These are phyloP conservation scores for Tetramorium simillimum DNA, from an alignment of 1,140 invertebrate species.

Conservation along the genomic window DNA sequence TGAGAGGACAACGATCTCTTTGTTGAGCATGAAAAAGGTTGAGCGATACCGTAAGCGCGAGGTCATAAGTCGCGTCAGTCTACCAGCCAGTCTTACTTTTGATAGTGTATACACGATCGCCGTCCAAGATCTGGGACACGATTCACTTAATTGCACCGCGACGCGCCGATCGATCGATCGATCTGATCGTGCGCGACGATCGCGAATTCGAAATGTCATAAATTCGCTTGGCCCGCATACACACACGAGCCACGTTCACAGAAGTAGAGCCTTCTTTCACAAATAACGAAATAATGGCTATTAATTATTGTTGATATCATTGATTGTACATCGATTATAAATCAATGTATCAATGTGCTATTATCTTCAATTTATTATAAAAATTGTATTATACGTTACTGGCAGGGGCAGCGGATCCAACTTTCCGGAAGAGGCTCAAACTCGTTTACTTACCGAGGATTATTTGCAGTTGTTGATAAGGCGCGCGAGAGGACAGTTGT, in stretches of 20 bases:
- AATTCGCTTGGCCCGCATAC: not conserved
- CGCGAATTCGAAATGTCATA: conserved; percentile 18
- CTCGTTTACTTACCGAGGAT: not conserved
- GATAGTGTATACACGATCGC: conserved; percentile 37
- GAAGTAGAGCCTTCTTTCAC: not conserved
- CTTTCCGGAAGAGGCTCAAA: not conserved
- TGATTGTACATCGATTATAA: not conserved
- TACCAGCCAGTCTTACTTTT: conserved; percentile 52
- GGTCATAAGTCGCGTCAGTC: conserved; percentile 48
- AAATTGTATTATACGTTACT: not conserved
- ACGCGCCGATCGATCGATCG: conserved; percentile 14
- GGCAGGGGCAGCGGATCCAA: not conserved
- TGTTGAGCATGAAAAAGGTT: conserved; percentile 52
- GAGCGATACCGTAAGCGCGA: conserved; percentile 46
- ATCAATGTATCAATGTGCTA: not conserved
- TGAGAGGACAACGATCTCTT: conserved; percentile 57
- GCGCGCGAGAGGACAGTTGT: conserved; percentile 1
- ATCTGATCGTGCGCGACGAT: conserved; percentile 23
- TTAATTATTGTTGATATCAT: not conserved
- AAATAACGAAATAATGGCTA: not conserved
- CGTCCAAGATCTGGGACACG: conserved; percentile 31
- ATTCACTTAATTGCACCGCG: conserved; percentile 50
- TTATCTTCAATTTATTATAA: not conserved
- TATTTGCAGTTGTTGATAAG: not conserved
- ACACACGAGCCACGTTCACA: no score